Conservation (phyloP, 1,140 invertebrate genomes). For the Philotrypesis tridentata region DNA sequence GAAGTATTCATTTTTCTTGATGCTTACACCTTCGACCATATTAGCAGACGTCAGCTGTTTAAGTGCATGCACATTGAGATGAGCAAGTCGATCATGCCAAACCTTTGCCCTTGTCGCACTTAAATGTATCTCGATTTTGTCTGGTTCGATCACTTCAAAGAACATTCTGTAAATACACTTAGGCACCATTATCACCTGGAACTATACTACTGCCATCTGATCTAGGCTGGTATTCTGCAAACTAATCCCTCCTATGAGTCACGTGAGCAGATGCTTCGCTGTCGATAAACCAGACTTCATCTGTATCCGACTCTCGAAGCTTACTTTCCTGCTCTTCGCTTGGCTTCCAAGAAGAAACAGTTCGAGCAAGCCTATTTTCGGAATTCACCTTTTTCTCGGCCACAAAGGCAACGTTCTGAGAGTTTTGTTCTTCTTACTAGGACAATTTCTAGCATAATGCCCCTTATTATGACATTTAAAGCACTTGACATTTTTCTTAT, state of each 20-base stretch:
- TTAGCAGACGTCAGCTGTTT: slow-evolving; percentile 51
- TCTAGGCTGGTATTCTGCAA: slow-evolving; percentile 34
- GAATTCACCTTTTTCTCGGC: neutral
- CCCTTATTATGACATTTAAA: neutral
- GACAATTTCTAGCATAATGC: neutral
- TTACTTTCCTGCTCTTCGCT: neutral
- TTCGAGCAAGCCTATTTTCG: neutral
- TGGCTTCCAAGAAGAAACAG: neutral
- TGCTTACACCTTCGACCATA: slow-evolving; percentile 41
- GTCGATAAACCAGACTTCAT: slow-evolving; percentile 49
- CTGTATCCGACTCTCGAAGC: slow-evolving; percentile 34
- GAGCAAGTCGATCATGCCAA: slow-evolving; percentile 56
- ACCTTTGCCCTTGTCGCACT: slow-evolving; percentile 43
- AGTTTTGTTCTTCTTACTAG: neutral
- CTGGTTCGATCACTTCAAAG: slow-evolving; percentile 58
- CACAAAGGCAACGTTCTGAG: neutral
- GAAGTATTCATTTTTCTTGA: slow-evolving; percentile 38
- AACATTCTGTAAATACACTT: slow-evolving; percentile 51
- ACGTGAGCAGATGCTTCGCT: slow-evolving; percentile 50
- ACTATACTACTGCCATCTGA: slow-evolving; percentile 43
- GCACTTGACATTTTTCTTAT: neutral
- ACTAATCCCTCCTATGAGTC: slow-evolving; percentile 51
- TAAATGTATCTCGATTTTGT: slow-evolving; percentile 50
- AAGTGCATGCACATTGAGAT: slow-evolving; percentile 48
- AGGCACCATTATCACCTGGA: slow-evolving; percentile 32